Base-by-base conservation (phyloP, 2,797 vertebrate genomes). In the Acanthopagrus latus region DNA sequence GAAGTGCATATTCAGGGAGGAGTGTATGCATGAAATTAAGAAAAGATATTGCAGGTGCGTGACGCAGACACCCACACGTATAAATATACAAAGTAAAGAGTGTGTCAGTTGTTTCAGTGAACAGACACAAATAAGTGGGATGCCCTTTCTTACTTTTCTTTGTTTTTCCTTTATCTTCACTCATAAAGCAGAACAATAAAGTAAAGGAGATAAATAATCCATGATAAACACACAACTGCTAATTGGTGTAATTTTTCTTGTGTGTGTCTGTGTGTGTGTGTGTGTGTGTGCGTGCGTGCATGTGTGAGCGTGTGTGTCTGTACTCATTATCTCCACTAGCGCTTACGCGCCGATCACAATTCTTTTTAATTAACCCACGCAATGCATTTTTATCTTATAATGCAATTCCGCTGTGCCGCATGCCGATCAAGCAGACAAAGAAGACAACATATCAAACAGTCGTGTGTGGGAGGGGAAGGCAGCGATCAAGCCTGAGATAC, bases 301-400 rank as follows among this genome's bases (percentile, higher is more conserved):
- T 33, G 44, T 58, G 21, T 46, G 55, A 44, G 18, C 21, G 38
- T 48, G 65, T 51, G 23, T 71, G 55, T 47, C 56, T 38, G 62
- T n/a, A 44, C 71, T 93, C 74, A 85, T 91, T 89, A 92, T 92
- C 59, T 82, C 71, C 1, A 4, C 54, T 70, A 44, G 74, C 13
- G 48, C 73, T 85, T 71, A 57, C 76, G 70, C 76, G 67, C 77
- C 74, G 73, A 92, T 89, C 82, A 75, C 84, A 81, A 71, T 75
- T 86, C 73, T 80, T 86, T 78, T 92, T 92, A 92, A 94, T 93
- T 89, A 93, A 81, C 86, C 86, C 72, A 78, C 74, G 17, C 65
- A 0, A 69, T 51, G 73, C 85, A 82, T 91, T 92, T 91, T 89
- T 86, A 86, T 88, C 77, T 75, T 29, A 3, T 51, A 18, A 64